Evolutionary conservation across 2,113 vertebrate species (phyloP).

Genomic region (Xenopus tropicalis): UCB_Xtro_10.0 CM004449.2:70920501-70921000

Average conservation of each 20-base stretch:
- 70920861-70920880: slow-evolving; percentile 49
- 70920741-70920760: fast-evolving
- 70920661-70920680: not conserved
- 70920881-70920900: slow-evolving; percentile 52
- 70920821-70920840: slow-evolving; percentile 1
- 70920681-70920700: not conserved
- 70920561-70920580: too few relatives aligned
- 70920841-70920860: slow-evolving; percentile 36
- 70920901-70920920: slow-evolving; percentile 62
- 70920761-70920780: fast-evolving
- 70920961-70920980: slow-evolving; percentile 39
- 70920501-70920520: too few relatives aligned
- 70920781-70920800: not conserved
- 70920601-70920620: too few relatives aligned
- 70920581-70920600: too few relatives aligned
- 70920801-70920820: not conserved
- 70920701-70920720: not conserved
- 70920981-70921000: slow-evolving; percentile 49
- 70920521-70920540: too few relatives aligned
- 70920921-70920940: slow-evolving; percentile 55
- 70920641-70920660: too few relatives aligned
- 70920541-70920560: too few relatives aligned
- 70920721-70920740: not conserved
- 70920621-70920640: too few relatives aligned
- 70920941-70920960: slow-evolving; percentile 45